phyloP scores from a whole-genome alignment of 2,113 vertebrate genomes.

The Ginglymostoma cirratum region DNA sequence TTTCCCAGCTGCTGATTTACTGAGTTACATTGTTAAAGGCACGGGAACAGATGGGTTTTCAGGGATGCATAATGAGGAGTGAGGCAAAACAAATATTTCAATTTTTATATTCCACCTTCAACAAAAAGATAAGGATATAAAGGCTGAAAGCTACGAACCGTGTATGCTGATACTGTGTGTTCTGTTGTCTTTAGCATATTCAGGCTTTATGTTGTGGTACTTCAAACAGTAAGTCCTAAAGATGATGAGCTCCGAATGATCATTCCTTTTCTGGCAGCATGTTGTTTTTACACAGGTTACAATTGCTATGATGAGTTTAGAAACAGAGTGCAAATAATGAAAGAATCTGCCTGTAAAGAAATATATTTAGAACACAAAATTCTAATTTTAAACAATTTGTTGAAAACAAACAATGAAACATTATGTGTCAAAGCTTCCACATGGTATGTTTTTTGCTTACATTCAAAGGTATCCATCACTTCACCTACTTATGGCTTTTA shows the following conservation, averaged over 20 bases:
- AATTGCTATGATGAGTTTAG: neutral
- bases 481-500: neutral
- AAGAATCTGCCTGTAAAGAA: neutral
- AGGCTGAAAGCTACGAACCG: neutral
- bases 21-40: neutral
- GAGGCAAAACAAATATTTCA: neutral
- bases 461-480: neutral
- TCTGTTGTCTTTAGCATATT: too few relatives aligned
- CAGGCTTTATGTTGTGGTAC: neutral
- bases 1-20: neutral
- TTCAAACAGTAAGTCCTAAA: neutral
- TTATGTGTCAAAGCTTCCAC: neutral
- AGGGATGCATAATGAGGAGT: neutral
- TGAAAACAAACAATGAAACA: neutral
- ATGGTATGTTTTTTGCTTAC: neutral
- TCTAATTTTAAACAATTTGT: neutral
- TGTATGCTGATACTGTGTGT: neutral
- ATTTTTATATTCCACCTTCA: neutral
- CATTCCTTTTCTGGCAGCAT: neutral
- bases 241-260: neutral
- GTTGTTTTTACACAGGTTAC: neutral
- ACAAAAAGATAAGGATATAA: neutral
- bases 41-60: neutral
- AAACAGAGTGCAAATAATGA: neutral
- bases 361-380: neutral